A percentile compares a stretch with the other conserved stretches of the same genome.
These are phyloP conservation scores for Melanotaenia nigrans DNA, from an alignment of 2,797 vertebrate genomes.

Conservation along the genomic window DNA sequence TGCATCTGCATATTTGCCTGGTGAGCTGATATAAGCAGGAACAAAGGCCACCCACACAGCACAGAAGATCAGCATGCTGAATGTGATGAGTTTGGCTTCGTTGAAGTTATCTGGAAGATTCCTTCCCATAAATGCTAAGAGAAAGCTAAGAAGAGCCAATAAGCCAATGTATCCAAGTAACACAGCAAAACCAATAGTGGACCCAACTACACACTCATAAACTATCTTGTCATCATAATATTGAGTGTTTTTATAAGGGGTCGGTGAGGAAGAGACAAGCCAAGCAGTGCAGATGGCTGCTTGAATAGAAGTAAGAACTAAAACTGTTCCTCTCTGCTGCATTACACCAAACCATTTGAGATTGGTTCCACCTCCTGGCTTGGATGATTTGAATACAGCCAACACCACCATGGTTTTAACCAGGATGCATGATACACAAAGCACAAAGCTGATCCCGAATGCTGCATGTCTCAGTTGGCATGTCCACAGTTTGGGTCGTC, in stretches of 20 bases:
- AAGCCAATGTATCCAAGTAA: conserved; percentile 73
- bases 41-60: conserved; percentile 71
- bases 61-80: conserved; percentile 68
- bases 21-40: conserved; percentile 78
- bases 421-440: conserved; percentile 63
- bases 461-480: conserved; percentile 60
- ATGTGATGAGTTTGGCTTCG: conserved; percentile 72
- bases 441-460: conserved; percentile 72
- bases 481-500: conserved; percentile 60
- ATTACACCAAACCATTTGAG: conserved; percentile 72
- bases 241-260: conserved; percentile 66
- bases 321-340: conserved; percentile 72
- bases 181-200: conserved; percentile 59
- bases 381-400: conserved; percentile 64
- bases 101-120: conserved; percentile 75
- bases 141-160: conserved; percentile 66
- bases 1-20: conserved; percentile 78
- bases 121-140: conserved; percentile 72
- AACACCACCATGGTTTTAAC: conserved; percentile 73
- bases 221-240: conserved; percentile 73
- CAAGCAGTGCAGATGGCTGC: conserved; percentile 57
- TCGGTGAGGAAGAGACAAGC: conserved; percentile 65
- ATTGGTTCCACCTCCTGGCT: conserved; percentile 52
- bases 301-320: conserved; percentile 61
- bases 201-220: conserved; percentile 71